phyloP scores from a whole-genome alignment of 2,797 vertebrate species.

The Allobates femoralis region DNA sequence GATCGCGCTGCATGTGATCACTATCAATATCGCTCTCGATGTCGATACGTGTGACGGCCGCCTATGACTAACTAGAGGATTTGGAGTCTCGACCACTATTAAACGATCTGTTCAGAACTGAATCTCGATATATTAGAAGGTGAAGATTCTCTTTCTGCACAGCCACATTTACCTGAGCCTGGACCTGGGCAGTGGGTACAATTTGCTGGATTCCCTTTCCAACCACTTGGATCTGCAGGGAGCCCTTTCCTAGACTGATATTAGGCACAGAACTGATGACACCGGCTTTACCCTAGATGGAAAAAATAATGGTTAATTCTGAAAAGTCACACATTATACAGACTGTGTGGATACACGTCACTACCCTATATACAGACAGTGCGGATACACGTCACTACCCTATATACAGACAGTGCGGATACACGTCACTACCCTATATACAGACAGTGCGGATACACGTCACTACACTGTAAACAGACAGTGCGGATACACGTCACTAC shows the following conservation, averaged over 20 bases:
- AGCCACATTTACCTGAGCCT: constrained; percentile 74
- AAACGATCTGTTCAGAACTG: too few relatives aligned
- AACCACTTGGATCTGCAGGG: constrained; percentile 79
- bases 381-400: background rate
- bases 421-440: background rate
- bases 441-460: background rate
- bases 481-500: background rate
- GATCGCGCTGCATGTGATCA: too few relatives aligned
- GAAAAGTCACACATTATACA: background rate
- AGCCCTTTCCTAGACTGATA: constrained; percentile 76
- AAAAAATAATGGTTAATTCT: background rate
- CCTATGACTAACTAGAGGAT: too few relatives aligned
- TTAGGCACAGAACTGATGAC: constrained; percentile 80
- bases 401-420: background rate
- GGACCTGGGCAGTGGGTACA: constrained; percentile 72
- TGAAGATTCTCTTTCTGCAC: background rate
- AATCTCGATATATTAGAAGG: background rate
- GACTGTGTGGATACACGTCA: too few relatives aligned
- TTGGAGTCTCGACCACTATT: too few relatives aligned
- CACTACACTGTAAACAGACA: background rate
- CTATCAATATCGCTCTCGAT: too few relatives aligned
- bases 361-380: background rate
- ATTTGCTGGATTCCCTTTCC: constrained; percentile 74
- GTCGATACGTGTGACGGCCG: too few relatives aligned
- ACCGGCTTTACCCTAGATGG: constrained; percentile 79